These are phyloP conservation scores for Acleris literana DNA, from an alignment of 2,888 invertebrate genomes.

Conservation along the genomic window DNA sequence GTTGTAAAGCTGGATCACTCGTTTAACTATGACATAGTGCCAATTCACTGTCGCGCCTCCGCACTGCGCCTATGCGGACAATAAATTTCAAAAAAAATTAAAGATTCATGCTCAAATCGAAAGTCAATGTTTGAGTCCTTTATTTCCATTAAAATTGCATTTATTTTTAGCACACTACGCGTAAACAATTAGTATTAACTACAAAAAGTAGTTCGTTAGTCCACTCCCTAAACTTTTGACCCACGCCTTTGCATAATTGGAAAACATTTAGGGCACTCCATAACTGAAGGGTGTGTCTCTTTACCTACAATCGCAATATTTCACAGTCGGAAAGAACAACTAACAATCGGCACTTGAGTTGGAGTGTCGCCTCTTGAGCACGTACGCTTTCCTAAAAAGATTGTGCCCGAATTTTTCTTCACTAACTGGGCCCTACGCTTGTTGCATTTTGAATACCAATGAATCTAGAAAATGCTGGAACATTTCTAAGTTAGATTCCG, in stretches of 20 bases:
- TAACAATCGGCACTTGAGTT: conserved; percentile 23
- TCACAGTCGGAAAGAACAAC: conserved; percentile 5
- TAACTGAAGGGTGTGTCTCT: conserved; percentile 22
- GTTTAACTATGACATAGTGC: no score
- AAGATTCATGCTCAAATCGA: no score
- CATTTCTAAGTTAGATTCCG: no score
- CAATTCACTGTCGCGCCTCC: no score
- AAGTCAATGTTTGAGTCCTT: no score
- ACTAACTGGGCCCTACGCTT: conserved; percentile 4
- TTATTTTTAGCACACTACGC: no score
- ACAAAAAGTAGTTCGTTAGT: background rate
- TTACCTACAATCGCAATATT: background rate
- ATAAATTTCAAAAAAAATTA: no score
- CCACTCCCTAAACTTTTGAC: conserved; percentile 21
- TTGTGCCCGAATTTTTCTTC: conserved; percentile 9
- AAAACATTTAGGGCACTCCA: conserved; percentile 17
- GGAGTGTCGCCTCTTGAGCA: conserved; percentile 16
- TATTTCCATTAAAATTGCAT: no score
- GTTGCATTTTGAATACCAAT: background rate
- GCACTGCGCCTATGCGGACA: no score
- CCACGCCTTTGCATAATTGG: conserved; percentile 14
- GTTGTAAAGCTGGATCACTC: no score
- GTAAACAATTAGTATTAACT: no score
- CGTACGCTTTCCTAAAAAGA: conserved; percentile 24
- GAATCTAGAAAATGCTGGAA: background rate